A percentile compares a stretch with the other conserved stretches of the same genome.
Conservation (phyloP, 2,888 invertebrate species). For the Hypomecis atomaria region DNA sequence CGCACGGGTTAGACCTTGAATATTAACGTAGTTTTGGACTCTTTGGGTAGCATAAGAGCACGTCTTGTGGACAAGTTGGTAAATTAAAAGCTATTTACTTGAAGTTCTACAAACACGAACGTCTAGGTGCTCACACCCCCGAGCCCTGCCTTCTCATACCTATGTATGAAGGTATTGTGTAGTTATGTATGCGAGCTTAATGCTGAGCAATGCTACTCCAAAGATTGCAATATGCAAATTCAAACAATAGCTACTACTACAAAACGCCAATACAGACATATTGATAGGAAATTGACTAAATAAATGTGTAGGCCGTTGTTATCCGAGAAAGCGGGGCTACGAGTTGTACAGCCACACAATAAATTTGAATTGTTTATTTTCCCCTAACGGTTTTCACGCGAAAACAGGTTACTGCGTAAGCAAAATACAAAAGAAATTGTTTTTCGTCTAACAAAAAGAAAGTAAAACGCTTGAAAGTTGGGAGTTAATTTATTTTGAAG, state of each 20-base stretch:
- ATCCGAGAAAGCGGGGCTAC: slow-evolving; percentile 14
- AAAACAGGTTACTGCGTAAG: slow-evolving; percentile 62
- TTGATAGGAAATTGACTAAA: slow-evolving; percentile 21
- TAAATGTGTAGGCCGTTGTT: slow-evolving; percentile 20
- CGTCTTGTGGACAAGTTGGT: slow-evolving; percentile 54
- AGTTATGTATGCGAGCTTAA: slow-evolving; percentile 15
- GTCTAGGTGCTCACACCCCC: slow-evolving; percentile 27
- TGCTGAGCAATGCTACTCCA: slow-evolving; percentile 15
- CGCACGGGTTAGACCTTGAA: slow-evolving; percentile 48
- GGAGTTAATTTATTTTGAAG: slow-evolving; percentile 83
- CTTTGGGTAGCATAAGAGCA: slow-evolving; percentile 47
- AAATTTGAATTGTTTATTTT: slow-evolving; percentile 44
- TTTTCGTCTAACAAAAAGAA: slow-evolving; percentile 74
- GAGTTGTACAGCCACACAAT: slow-evolving; percentile 22
- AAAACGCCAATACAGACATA: slow-evolving; percentile 10
- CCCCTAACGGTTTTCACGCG: slow-evolving; percentile 52
- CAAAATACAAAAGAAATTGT: slow-evolving; percentile 78
- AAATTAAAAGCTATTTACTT: slow-evolving; percentile 61
- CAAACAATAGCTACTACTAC: slow-evolving; percentile 10
- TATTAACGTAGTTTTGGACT: slow-evolving; percentile 55
- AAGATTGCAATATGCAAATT: slow-evolving; percentile 39
- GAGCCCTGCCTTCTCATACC: neutral
- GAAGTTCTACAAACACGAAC: slow-evolving; percentile 37
- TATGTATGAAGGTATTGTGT: neutral
- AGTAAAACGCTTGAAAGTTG: slow-evolving; percentile 81